These are phyloP conservation scores for Halichoerus grypus DNA, from an alignment of 2,113 vertebrate species.

Conservation along the genomic window DNA sequence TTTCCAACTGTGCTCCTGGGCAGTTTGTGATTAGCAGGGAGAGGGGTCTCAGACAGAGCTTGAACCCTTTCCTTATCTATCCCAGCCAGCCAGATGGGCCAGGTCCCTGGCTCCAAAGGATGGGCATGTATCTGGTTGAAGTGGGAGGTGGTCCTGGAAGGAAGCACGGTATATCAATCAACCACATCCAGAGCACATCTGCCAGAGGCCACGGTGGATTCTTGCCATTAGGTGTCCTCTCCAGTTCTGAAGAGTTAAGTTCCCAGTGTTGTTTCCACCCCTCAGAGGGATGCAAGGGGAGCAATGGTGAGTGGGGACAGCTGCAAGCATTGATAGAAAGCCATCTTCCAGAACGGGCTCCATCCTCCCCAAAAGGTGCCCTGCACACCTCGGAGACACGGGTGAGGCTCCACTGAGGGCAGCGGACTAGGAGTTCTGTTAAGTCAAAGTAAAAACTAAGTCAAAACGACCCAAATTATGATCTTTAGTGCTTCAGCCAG, in stretches of 20 bases:
- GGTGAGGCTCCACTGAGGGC: not conserved
- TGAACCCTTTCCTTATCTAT: not conserved
- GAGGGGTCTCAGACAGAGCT: not conserved
- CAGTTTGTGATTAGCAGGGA: not conserved
- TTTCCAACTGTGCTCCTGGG: not conserved
- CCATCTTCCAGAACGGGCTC: not conserved
- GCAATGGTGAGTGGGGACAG: no score
- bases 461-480: not conserved
- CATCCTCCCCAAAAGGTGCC: fast-evolving
- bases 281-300: fast-evolving
- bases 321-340: not conserved
- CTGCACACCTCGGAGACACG: not conserved
- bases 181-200: fast-evolving
- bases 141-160: not conserved
- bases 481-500: not conserved
- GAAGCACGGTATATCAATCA: fast-evolving
- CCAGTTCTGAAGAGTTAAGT: not conserved
- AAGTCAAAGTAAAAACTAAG: not conserved
- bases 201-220: fast-evolving
- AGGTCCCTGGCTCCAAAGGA: not conserved
- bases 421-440: not conserved
- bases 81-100: not conserved
- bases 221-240: not conserved
- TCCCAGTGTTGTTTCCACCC: no score
- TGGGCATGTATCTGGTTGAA: not conserved